These are phyloP conservation scores for Microtus montanus DNA, from an alignment of 2,113 vertebrate genomes.

Conservation along the genomic window DNA sequence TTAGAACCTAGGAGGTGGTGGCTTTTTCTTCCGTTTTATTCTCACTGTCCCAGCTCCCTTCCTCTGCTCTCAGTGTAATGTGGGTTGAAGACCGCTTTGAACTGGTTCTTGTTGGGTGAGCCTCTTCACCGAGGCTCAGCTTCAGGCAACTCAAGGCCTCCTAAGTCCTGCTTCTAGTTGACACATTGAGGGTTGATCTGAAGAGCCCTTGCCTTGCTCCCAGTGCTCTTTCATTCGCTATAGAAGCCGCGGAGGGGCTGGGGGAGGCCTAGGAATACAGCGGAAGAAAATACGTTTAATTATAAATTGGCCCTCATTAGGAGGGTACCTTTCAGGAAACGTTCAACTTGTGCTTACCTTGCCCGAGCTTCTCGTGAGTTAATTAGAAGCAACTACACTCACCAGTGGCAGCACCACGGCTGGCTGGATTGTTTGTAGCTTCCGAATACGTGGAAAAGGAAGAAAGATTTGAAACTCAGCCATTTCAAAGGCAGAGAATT, in stretches of 20 bases:
- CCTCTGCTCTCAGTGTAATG: not conserved
- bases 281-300: slow-evolving; percentile 14
- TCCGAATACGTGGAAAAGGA: not conserved
- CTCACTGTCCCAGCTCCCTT: not conserved
- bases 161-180: not conserved
- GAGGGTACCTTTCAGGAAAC: not conserved
- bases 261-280: rapidly evolving
- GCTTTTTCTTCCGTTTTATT: too few relatives aligned
- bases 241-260: not conserved
- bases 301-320: slow-evolving; percentile 1
- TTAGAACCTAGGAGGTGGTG: not conserved
- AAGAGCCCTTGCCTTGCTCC: not conserved
- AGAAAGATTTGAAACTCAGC: not conserved
- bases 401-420: not conserved
- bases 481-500: not conserved
- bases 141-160: not conserved
- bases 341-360: slow-evolving; percentile 8
- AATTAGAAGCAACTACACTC: slow-evolving; percentile 49
- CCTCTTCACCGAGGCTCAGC: not conserved
- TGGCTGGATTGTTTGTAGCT: not conserved
- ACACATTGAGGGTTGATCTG: not conserved
- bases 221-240: not conserved
- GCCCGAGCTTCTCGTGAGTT: not conserved
- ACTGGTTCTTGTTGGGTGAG: not conserved
- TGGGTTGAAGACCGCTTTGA: not conserved